A percentile compares a stretch with the other conserved stretches of the same genome.
These are phyloP conservation scores for Triplophysa bombifrons DNA, from an alignment of 2,797 vertebrate species.

Conservation along the genomic window DNA sequence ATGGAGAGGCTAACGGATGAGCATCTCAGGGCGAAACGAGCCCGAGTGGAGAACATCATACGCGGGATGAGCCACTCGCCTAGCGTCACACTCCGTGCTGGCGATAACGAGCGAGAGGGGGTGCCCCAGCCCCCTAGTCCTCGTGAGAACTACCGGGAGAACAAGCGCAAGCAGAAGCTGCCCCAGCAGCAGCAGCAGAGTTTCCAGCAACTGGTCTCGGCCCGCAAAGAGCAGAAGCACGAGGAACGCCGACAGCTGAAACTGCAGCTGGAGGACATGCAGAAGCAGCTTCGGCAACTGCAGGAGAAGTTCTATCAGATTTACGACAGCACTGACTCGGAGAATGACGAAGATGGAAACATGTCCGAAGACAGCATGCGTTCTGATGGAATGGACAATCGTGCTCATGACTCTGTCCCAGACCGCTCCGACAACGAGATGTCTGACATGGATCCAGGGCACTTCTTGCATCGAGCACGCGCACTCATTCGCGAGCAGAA, in stretches of 20 bases:
- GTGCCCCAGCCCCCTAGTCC: constrained; percentile 68
- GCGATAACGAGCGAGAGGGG: constrained; percentile 78
- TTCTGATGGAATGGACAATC: constrained; percentile 87
- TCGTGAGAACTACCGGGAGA: constrained; percentile 80
- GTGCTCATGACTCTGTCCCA: constrained; percentile 73
- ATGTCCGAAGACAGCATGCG: constrained; percentile 96
- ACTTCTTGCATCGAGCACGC: constrained; percentile 92
- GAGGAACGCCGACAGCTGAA: constrained; percentile 97
- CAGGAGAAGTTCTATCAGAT: constrained; percentile 99
- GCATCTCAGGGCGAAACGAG: constrained; percentile 97
- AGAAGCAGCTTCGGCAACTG: constrained; percentile 98
- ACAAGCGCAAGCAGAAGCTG: constrained; percentile 97
- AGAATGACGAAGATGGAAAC: constrained; percentile 95
- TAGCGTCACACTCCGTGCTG: constrained; percentile 81
- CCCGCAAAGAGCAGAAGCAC: constrained; percentile 93
- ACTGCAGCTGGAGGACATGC: constrained; percentile 99
- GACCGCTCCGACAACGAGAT: constrained; percentile 84
- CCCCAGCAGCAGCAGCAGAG: constrained; percentile 95
- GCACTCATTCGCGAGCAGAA: constrained; percentile 92
- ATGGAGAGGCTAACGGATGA: constrained; percentile 95
- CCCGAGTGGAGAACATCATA: constrained; percentile 98
- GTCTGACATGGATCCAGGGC: constrained; percentile 91
- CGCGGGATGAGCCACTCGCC: constrained; percentile 99
- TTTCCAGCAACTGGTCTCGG: constrained; percentile 96
- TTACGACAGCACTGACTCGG: constrained; percentile 93